Evolutionary conservation across 2,888 invertebrate genomes (phyloP).

Genomic region (Siphlonurus alternatus): DNA sequence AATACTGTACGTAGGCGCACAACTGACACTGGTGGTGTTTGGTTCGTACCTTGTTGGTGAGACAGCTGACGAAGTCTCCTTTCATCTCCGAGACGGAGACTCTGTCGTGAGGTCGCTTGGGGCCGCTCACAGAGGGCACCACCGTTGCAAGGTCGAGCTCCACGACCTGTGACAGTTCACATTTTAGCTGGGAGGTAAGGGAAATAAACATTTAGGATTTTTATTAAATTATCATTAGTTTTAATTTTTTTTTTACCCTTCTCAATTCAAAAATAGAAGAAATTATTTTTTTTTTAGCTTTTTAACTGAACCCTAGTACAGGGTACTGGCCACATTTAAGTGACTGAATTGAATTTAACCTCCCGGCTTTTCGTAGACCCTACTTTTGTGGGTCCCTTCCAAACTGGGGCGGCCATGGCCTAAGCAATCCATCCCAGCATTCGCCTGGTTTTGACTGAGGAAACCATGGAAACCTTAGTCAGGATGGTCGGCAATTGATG

Average conservation of each 20-base stretch:
- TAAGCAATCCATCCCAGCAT: too few relatives aligned
- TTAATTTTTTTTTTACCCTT: not conserved
- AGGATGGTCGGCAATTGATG: too few relatives aligned
- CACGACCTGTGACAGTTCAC: conserved; percentile 37
- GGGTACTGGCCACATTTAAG: too few relatives aligned
- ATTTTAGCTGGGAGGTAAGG: not conserved
- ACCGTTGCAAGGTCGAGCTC: conserved; percentile 75
- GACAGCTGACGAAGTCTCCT: conserved; percentile 66
- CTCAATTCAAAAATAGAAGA: not conserved
- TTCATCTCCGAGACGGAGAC: conserved; percentile 85
- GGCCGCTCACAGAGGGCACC: conserved; percentile 89
- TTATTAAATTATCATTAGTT: not conserved
- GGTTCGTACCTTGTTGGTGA: conserved; percentile 62
- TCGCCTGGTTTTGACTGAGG: too few relatives aligned
- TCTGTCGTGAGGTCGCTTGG: conserved; percentile 92
- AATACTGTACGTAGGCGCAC: too few relatives aligned
- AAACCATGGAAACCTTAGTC: too few relatives aligned
- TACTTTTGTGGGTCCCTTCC: too few relatives aligned
- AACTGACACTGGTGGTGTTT: too few relatives aligned
- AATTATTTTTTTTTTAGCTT: not conserved
- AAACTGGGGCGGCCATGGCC: too few relatives aligned
- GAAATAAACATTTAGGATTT: not conserved
- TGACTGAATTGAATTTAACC: too few relatives aligned
- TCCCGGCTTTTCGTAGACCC: too few relatives aligned
- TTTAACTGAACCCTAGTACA: too few relatives aligned